Conservation (phyloP, 2,113 vertebrate genomes). For the Megalops atlanticus region DNA sequence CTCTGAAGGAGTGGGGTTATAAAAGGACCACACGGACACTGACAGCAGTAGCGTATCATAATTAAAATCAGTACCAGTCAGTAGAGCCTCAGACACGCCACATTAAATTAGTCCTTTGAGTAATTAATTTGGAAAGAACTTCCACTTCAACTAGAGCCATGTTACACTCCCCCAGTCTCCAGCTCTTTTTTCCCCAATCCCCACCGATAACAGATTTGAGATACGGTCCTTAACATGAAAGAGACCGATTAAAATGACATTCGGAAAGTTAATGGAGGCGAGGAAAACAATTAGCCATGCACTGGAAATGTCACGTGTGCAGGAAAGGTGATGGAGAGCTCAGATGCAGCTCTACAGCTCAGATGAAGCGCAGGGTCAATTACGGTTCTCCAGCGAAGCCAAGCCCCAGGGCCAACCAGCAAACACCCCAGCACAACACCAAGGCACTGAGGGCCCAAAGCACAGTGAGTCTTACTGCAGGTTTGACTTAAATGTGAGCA, state of each 20-base stretch:
- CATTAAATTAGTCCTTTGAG: constrained; percentile 42
- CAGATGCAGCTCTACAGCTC: background rate
- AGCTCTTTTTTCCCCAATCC: constrained; percentile 48
- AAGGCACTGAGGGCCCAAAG: too few relatives aligned
- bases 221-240: constrained; percentile 55
- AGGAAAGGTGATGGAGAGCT: background rate
- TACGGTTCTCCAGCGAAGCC: background rate
- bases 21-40: constrained; percentile 30
- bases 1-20: background rate
- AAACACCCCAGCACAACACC: constrained; percentile 25
- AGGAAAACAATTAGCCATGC: constrained; percentile 8
- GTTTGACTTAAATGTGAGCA: too few relatives aligned
- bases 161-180: constrained; percentile 38
- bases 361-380: background rate
- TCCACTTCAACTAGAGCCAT: constrained; percentile 38
- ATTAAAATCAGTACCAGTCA: constrained; percentile 27
- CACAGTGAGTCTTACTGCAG: too few relatives aligned
- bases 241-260: constrained; percentile 57
- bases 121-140: constrained; percentile 30
- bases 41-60: constrained; percentile 25
- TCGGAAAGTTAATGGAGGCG: constrained; percentile 58
- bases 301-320: background rate
- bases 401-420: background rate
- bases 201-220: constrained; percentile 61
- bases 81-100: constrained; percentile 23